Conservation (phyloP, 2,113 vertebrate species). For the Coptodon rendalli region DNA sequence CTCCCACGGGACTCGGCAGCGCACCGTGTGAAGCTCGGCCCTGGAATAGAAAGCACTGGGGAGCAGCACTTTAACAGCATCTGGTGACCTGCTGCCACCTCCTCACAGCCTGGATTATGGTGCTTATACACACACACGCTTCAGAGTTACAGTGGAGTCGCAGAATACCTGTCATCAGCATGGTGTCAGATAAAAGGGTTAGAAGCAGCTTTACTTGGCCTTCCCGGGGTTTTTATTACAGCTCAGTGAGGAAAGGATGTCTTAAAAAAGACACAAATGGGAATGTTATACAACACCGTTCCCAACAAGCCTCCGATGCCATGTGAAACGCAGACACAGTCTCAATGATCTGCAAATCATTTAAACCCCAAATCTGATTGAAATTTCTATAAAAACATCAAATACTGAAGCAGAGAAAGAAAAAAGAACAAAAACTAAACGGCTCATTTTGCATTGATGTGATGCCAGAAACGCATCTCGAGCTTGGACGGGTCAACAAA, state of each 20-base stretch:
- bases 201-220: background rate
- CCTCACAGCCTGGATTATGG: background rate
- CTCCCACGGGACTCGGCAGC: background rate
- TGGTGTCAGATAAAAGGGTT: background rate
- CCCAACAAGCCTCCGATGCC: background rate
- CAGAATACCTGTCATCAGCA: background rate
- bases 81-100: background rate
- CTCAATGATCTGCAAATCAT: background rate
- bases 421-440: background rate
- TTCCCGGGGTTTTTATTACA: background rate
- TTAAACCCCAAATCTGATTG: background rate
- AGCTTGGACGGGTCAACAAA: background rate
- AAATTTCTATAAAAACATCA: background rate
- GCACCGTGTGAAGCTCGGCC: background rate
- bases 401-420: background rate
- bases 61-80: background rate
- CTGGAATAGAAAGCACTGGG: background rate
- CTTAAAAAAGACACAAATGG: background rate
- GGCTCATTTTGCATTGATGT: background rate
- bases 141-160: background rate
- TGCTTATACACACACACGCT: background rate
- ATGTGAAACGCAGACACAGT: background rate
- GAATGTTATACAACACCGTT: background rate
- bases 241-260: background rate
- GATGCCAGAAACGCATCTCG: background rate